Percentiles rank a stretch among this genome's conserved stretches.
Evolutionary conservation across 2,888 invertebrate species (phyloP).

Genomic region (Andrena hattorfiana): DNA sequence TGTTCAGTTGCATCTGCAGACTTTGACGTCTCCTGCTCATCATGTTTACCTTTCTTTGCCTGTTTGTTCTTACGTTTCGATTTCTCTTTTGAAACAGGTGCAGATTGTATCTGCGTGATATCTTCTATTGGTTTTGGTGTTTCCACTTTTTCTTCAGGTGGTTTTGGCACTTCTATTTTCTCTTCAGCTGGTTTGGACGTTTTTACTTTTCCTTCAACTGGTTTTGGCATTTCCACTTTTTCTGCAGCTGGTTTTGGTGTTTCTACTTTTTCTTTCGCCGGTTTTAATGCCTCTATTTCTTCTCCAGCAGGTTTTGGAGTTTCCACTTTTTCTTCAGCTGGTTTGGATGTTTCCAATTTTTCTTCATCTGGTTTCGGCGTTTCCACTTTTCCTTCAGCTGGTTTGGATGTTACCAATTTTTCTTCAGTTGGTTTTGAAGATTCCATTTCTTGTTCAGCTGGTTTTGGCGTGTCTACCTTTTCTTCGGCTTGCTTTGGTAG

Average conservation of each 20-base stretch:
- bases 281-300: not conserved
- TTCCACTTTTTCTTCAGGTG: conserved; percentile 2
- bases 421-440: not conserved
- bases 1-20: not conserved
- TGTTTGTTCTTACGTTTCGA: conserved; percentile 39
- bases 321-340: conserved; percentile 2
- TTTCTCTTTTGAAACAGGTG: conserved; percentile 24
- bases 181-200: not conserved
- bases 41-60: conserved; percentile 21
- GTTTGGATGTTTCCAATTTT: not conserved
- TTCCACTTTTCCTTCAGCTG: not conserved
- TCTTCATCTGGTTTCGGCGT: too few species aligned
- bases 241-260: not conserved
- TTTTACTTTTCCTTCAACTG: conserved; percentile 1
- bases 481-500: too few species aligned
- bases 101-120: not conserved
- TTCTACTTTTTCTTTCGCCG: not conserved
- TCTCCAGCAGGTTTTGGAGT: not conserved
- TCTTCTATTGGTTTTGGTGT: not conserved
- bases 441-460: too few species aligned
- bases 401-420: not conserved
- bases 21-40: not conserved
- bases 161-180: not conserved
- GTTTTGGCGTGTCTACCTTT: too few species aligned
- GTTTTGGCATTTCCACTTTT: not conserved